Conservation (phyloP, 2,888 invertebrate genomes). For the Strigamia maritima region DNA sequence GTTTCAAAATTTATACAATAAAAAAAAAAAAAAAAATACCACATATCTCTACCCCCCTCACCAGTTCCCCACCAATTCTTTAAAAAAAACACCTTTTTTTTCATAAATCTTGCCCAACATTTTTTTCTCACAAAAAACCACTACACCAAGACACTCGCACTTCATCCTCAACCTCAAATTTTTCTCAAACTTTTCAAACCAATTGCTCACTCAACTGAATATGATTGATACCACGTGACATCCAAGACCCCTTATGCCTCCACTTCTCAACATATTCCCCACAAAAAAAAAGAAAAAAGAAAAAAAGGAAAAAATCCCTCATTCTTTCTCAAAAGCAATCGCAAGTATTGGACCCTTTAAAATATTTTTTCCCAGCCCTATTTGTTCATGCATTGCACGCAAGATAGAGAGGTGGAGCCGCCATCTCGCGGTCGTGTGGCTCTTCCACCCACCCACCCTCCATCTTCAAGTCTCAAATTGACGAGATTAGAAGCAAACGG, state of each 20-base stretch:
- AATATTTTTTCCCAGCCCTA: neutral
- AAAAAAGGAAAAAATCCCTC: neutral
- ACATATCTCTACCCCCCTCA: neutral
- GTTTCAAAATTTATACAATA: neutral
- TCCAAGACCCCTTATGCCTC: neutral
- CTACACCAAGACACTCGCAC: slow-evolving; percentile 10
- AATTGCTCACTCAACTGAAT: slow-evolving; percentile 10
- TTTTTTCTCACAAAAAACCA: neutral
- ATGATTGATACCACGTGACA: slow-evolving; percentile 15
- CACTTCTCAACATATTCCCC: neutral
- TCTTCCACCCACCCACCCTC: slow-evolving; percentile 1
- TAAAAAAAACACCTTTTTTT: neutral
- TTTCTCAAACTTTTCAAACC: slow-evolving; percentile 15
- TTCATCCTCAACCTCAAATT: slow-evolving; percentile 2
- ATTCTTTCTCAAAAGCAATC: neutral
- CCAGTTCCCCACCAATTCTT: neutral
- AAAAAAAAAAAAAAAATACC: neutral
- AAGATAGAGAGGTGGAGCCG: neutral
- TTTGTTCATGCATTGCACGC: neutral
- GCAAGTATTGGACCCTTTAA: slow-evolving; percentile 5
- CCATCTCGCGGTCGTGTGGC: slow-evolving; percentile 10
- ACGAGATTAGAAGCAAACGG: slow-evolving; percentile 15
- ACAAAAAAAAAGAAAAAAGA: neutral
- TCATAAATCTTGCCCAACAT: neutral
- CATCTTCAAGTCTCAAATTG: slow-evolving; percentile 5